Base-by-base conservation (phyloP, 2,888 invertebrate species). In the Scotopteryx bipunctaria region DNA sequence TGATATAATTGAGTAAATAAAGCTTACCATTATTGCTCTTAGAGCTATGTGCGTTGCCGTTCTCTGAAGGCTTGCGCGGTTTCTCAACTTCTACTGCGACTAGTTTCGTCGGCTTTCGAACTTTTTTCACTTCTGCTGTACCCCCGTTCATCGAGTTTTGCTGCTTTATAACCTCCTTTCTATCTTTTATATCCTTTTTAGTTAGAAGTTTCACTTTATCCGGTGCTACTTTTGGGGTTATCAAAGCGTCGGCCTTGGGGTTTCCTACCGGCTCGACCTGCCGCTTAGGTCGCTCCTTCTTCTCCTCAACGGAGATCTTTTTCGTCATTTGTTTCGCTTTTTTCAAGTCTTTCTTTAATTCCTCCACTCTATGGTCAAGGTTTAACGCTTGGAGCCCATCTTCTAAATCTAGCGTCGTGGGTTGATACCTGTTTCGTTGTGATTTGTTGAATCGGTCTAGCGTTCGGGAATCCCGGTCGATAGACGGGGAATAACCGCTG, bases 401-500 rank as follows among this genome's bases (percentile, higher is more conserved):
- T 64, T 93, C 93, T 38, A 93, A 62, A 58, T 92, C 92, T 1
- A 92, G 78, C 0, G 91, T 86, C 0, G 91, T 90, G 1, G 87
- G 90, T 63, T 91, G 92, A 19, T 88, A 86, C 62, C 90, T 91
- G 58, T 89, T 83, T 15, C 82, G 66, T 23, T 91, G 91, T 11
- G 85, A 85, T 57, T 84, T 76, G 46, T 89, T 85, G 64, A 89
- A 65, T 64, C 87, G 71, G 49, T 90, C 91, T 1, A 91, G 69
- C 0, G 90, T 87, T 63, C 84, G 75, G 0, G 89, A 86, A 67
- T 91, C 91, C 38, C 87, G 69, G 31, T 91, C 90, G 1, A 88
- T 61, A 0, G 90, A 86, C 0, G 91, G 87, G 4, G 91, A 91
- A 47, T 94, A 89, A 63, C 95, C 93, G 47, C 93, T 94, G 36